These are phyloP conservation scores for Spheniscus humboldti DNA, from an alignment of 2,797 vertebrate genomes.

Conservation along the genomic window DNA sequence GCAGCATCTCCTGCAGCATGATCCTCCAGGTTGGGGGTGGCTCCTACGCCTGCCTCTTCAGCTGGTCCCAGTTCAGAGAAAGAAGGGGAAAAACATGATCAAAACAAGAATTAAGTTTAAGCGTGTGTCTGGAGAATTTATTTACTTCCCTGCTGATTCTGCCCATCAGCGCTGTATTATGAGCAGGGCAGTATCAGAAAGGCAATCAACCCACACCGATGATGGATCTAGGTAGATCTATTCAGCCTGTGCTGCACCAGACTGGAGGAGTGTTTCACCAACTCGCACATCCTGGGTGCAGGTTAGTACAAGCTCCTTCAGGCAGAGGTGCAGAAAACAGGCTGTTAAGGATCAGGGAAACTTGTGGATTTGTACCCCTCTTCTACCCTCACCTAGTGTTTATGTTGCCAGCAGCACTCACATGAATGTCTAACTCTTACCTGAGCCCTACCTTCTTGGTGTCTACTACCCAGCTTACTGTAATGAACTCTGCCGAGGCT, in stretches of 20 bases:
- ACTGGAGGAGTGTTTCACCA: neutral
- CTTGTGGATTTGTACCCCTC: neutral
- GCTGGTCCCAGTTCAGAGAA: conserved; percentile 54
- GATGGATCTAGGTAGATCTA: neutral
- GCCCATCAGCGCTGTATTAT: neutral
- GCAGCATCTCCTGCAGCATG: conserved; percentile 72
- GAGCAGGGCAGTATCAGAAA: neutral
- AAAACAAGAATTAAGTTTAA: neutral
- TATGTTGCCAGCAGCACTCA: accelerated
- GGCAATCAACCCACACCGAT: accelerated
- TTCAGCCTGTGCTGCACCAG: neutral
- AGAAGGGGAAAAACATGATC: conserved; percentile 30
- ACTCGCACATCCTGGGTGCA: neutral
- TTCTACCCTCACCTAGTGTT: neutral
- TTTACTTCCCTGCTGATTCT: neutral
- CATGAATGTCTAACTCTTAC: neutral
- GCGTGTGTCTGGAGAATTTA: neutral
- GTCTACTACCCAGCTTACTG: neutral
- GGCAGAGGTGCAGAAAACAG: neutral
- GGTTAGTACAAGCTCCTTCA: neutral
- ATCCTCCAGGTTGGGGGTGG: conserved; percentile 75
- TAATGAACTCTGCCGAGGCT: neutral
- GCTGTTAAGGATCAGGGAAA: neutral
- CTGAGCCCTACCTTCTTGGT: neutral
- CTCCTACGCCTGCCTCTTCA: conserved; percentile 77